phyloP scores from a whole-genome alignment of 2,888 invertebrate species.

The Corythucha ciliata region DNA sequence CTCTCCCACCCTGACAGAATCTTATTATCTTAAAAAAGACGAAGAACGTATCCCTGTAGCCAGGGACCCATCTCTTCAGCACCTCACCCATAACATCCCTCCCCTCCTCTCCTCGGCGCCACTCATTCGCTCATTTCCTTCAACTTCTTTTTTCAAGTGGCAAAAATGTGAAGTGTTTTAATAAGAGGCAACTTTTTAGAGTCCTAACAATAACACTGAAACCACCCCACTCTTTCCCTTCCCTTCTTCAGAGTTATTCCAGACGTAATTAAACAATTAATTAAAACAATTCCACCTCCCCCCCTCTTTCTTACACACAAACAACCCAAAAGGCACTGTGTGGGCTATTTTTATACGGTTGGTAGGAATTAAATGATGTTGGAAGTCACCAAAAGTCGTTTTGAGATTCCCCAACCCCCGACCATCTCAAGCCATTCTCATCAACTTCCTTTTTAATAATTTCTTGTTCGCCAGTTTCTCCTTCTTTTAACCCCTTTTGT shows the following conservation, averaged over 20 bases:
- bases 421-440: too few relatives aligned
- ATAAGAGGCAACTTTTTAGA: slow-evolving; percentile 15
- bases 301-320: too few relatives aligned
- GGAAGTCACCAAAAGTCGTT: too few relatives aligned
- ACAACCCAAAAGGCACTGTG: too few relatives aligned
- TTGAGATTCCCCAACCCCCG: too few relatives aligned
- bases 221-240: not conserved
- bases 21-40: slow-evolving; percentile 32
- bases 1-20: slow-evolving; percentile 24
- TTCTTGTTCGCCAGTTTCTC: too few relatives aligned
- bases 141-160: slow-evolving; percentile 5
- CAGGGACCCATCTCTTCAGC: not conserved
- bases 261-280: slow-evolving; percentile 2
- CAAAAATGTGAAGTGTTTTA: slow-evolving; percentile 26
- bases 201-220: slow-evolving; percentile 3
- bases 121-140: not conserved
- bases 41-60: slow-evolving; percentile 21
- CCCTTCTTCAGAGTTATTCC: not conserved
- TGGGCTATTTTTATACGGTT: too few relatives aligned
- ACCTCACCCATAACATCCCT: slow-evolving; percentile 8
- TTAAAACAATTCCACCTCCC: slow-evolving; percentile 1
- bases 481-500: too few relatives aligned
- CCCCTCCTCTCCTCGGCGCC: not conserved
- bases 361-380: too few relatives aligned
- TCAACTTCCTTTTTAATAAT: too few relatives aligned